Evolutionary conservation across 2,888 invertebrate genomes (phyloP), one percentile per base, ranked within the genome.

Genomic region (Euproctis similis): DNA sequence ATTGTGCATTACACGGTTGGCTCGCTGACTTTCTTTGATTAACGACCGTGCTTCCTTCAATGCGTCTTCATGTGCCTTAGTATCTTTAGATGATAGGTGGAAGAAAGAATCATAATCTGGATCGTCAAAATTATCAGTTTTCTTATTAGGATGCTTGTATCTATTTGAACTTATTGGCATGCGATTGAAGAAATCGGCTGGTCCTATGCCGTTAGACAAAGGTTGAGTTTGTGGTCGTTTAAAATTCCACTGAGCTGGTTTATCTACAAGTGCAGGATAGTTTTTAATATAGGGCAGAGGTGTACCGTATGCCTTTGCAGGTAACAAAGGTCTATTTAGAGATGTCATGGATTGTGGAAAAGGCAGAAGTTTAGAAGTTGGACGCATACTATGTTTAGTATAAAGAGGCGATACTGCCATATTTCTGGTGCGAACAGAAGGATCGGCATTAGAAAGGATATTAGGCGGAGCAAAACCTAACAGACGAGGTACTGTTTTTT

Each of bases 1-100:
- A 3, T n/a, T 36, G 12, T 44, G 30, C 11, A 55, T 45, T 12
- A 54, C 30, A 12, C 26, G 26, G 12, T 56, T 48, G 2, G 58
- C 39, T 24, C 45, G 30, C 44, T 55, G 41, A 30, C 63, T 66
- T 1, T 57, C 55, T 39, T 49, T 44, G 4, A 75, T 57, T 2
- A 73, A 34, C 19, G 49, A 45, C 10, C 40, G 47, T 2, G 65
- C 65, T 13, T 59, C 46, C 8, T 51, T 41, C 8, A 59, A 17
- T 3, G 51, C 48, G 28, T 47, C 42, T 17, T 53, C 35, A 25
- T 52, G 49, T 5, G 24, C 34, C 7, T 31, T 24, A 1, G 30
- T 22, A 12, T 36, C 10, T 12, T 26, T 35, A 10, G 28, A 18
- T 9, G 34, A 30, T n/a, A 8, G 33, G 19, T 32, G 36, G 16